A percentile compares a stretch with the other conserved stretches of the same genome.
phyloP scores from a whole-genome alignment of 2,797 vertebrate genomes.

The Poliocrania exsul region DNA sequence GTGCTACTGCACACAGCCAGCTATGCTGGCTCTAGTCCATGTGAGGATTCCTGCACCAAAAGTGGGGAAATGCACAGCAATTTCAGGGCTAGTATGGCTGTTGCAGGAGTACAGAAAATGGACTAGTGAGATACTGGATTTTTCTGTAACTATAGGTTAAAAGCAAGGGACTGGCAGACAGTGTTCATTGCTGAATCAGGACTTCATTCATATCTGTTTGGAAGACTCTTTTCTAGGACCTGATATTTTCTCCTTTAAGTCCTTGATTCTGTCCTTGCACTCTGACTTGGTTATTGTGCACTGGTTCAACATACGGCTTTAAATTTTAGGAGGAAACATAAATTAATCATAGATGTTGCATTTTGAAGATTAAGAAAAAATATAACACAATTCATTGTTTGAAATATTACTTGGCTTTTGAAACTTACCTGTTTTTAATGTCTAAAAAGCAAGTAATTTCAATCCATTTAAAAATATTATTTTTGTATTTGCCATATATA shows the following conservation, averaged over 20 bases:
- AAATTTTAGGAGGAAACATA: not conserved
- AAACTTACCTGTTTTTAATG: not conserved
- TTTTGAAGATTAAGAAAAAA: not conserved
- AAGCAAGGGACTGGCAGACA: not conserved
- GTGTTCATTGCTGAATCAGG: not conserved
- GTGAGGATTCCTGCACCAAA: not conserved
- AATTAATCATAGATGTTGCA: not conserved
- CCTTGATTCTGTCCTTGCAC: not conserved
- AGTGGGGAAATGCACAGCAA: not conserved
- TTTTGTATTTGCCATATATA: not conserved
- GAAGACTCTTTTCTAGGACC: not conserved
- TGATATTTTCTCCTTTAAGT: not conserved
- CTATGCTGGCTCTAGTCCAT: not conserved
- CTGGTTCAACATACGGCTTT: not conserved
- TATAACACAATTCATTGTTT: not conserved
- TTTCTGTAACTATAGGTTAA: accelerated
- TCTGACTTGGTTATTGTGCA: not conserved
- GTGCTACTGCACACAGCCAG: not conserved
- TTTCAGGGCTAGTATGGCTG: not conserved
- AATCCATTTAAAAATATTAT: not conserved
- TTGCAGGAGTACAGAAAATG: not conserved
- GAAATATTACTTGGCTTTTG: not conserved
- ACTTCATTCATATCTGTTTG: not conserved
- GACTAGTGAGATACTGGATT: not conserved
- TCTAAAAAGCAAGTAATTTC: not conserved